Percentiles rank a stretch among this genome's conserved stretches.
Evolutionary conservation across 2,113 vertebrate genomes (phyloP).

Genomic region (Aptenodytes patagonicus): DNA sequence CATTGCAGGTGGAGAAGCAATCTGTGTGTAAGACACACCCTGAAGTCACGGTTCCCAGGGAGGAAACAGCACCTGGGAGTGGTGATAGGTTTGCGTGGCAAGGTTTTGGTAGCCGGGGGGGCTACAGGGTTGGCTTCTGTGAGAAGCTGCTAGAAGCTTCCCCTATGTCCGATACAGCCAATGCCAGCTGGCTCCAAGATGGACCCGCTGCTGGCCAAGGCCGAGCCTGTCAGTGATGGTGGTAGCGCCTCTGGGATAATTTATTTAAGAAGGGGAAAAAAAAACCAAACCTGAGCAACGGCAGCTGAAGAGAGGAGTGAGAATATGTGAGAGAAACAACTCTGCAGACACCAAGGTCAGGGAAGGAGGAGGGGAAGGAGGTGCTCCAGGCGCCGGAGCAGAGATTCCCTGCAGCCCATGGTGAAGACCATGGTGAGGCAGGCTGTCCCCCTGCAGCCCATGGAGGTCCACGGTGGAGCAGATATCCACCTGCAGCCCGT

Average conservation of each 20-base stretch:
- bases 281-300: background rate
- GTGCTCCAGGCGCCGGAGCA: background rate
- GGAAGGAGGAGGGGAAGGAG: background rate
- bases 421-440: no score
- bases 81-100: no score
- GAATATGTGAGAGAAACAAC: background rate
- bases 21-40: background rate
- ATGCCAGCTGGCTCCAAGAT: background rate
- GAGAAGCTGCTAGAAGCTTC: background rate
- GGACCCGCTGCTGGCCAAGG: background rate
- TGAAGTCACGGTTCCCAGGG: background rate
- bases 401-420: no score
- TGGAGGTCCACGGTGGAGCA: no score
- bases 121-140: background rate
- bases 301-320: background rate
- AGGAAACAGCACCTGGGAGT: background rate
- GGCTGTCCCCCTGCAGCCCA: no score
- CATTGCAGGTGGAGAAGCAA: background rate
- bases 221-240: fast-evolving
- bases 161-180: background rate
- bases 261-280: background rate
- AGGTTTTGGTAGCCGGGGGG: background rate
- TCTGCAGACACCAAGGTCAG: background rate
- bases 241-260: background rate
- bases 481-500: no score